phyloP scores from a whole-genome alignment of 2,797 vertebrate species.

The Enteromius radiatus region DNA sequence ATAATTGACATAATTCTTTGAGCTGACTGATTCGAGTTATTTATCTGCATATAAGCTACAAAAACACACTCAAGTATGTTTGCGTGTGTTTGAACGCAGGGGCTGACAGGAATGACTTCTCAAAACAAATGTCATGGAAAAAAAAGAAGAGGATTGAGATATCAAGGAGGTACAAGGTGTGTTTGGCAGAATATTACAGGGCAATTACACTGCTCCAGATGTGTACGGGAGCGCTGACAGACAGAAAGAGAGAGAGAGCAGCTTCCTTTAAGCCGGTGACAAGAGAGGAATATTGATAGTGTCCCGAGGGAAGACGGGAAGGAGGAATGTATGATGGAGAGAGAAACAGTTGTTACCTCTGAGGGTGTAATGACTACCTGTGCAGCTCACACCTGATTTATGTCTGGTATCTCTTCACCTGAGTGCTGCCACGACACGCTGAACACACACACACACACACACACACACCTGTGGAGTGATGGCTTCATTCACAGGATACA shows the following conservation, averaged over 20 bases:
- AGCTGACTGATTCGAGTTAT: background rate
- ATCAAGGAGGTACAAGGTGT: constrained; percentile 68
- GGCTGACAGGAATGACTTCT: constrained; percentile 11
- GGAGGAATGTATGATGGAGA: constrained; percentile 71
- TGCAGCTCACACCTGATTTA: constrained; percentile 73
- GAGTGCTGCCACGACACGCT: constrained; percentile 46
- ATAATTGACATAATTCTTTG: background rate
- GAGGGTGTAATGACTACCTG: constrained; percentile 77
- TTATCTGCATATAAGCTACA: background rate
- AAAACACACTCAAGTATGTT: background rate
- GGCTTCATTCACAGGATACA: constrained; percentile 65
- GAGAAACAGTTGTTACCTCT: constrained; percentile 77
- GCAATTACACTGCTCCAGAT: constrained; percentile 78
- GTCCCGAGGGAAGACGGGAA: constrained; percentile 66
- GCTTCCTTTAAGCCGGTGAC: constrained; percentile 72
- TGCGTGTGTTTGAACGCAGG: background rate
- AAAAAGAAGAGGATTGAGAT: constrained; percentile 68
- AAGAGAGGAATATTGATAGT: constrained; percentile 54
- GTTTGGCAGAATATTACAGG: constrained; percentile 72
- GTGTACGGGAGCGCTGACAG: constrained; percentile 75
- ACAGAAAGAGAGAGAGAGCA: constrained; percentile 57
- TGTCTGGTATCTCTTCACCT: constrained; percentile 43
- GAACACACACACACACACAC: constrained; percentile 36
- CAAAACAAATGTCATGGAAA: constrained; percentile 27
- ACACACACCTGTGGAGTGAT: constrained; percentile 55